phyloP scores from a whole-genome alignment of 2,888 invertebrate genomes.

The Pristionchus japonicus region DNA sequence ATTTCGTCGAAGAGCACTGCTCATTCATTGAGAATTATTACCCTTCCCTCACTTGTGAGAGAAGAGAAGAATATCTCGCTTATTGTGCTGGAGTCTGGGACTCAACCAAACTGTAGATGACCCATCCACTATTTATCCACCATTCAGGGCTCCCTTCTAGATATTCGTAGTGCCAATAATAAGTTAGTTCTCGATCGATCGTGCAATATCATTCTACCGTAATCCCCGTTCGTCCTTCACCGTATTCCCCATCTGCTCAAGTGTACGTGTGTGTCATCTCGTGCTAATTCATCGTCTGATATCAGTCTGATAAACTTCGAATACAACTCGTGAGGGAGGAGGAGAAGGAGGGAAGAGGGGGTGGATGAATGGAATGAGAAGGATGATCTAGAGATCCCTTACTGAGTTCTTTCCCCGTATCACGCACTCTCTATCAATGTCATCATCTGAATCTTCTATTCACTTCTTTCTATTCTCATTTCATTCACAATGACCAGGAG shows the following conservation, averaged over 20 bases:
- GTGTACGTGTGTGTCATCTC: slow-evolving; percentile 41
- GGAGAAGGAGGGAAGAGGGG: neutral
- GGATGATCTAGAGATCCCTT: neutral
- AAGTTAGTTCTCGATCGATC: slow-evolving; percentile 36
- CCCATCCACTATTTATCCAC: neutral
- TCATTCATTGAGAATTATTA: slow-evolving; percentile 50
- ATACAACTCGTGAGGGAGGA: neutral
- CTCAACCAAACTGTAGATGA: neutral
- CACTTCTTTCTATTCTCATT: neutral
- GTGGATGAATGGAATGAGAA: neutral
- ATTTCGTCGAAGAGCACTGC: slow-evolving; percentile 45
- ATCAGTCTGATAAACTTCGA: neutral
- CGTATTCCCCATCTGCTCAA: slow-evolving; percentile 17
- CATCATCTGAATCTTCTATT: neutral
- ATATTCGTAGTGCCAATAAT: slow-evolving; percentile 26
- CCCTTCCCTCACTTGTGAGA: slow-evolving; percentile 42
- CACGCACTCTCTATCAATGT: neutral
- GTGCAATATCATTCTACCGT: slow-evolving; percentile 17
- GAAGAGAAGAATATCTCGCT: slow-evolving; percentile 42
- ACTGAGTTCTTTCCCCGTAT: neutral
- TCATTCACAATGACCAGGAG: neutral
- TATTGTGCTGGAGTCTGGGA: slow-evolving; percentile 34
- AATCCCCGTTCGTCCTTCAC: neutral
- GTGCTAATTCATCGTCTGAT: neutral
- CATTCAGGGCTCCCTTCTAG: slow-evolving; percentile 7